Conservation (phyloP, 64 coral and sea anemone genomes). For the Stichodactyla mertensii region DNA sequence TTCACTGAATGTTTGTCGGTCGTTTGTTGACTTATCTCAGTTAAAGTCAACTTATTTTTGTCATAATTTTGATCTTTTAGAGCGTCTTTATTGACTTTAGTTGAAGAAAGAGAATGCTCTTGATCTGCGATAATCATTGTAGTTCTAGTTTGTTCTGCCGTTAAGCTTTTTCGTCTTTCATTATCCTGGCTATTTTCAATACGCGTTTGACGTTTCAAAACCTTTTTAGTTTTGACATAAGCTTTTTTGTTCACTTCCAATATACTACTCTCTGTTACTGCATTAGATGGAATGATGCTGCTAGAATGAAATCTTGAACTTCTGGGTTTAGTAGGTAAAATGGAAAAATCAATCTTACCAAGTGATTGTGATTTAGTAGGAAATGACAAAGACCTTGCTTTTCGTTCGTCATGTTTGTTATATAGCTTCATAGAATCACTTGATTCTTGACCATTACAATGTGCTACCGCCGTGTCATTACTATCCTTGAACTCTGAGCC, state of each 20-base stretch:
- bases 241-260: neutral
- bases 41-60: neutral
- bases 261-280: too few species aligned
- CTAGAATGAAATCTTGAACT: neutral
- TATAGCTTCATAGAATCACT: neutral
- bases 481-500: neutral
- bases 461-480: neutral
- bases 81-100: constrained; percentile 12
- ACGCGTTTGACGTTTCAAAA: neutral
- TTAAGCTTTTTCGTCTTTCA: neutral
- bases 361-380: neutral
- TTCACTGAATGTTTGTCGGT: neutral
- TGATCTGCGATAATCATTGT: neutral
- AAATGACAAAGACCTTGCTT: neutral
- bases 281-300: neutral
- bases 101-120: neutral
- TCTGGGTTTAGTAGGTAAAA: neutral
- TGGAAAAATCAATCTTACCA: neutral
- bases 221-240: neutral
- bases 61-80: constrained; percentile 7
- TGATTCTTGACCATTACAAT: neutral
- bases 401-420: neutral
- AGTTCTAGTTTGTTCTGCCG: neutral
- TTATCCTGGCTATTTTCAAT: neutral
- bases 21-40: constrained; percentile 12